phyloP scores from a whole-genome alignment of 2,113 vertebrate species.

The Calidris pygmaea region DNA sequence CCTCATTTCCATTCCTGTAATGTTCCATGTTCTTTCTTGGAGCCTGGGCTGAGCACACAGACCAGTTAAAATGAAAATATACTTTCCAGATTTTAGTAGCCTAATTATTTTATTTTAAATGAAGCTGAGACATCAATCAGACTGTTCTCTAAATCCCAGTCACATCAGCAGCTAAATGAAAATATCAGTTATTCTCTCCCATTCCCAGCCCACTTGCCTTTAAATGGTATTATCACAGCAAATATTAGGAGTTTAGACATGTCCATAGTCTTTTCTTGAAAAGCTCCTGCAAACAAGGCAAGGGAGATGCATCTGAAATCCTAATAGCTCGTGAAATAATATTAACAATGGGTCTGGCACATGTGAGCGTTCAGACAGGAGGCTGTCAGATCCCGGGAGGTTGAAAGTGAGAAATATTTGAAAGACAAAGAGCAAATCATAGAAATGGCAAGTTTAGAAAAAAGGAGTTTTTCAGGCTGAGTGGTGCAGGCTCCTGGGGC shows the following conservation, averaged over 20 bases:
- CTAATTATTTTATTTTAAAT: slow-evolving; percentile 74
- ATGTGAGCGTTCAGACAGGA: neutral
- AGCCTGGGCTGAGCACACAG: slow-evolving; percentile 47
- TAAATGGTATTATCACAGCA: slow-evolving; percentile 67
- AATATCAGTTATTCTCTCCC: slow-evolving; percentile 62
- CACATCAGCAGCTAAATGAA: slow-evolving; percentile 64
- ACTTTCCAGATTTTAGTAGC: slow-evolving; percentile 68
- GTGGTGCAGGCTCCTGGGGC: neutral
- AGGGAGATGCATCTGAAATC: slow-evolving; percentile 58
- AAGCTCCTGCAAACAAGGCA: slow-evolving; percentile 50
- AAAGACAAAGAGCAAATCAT: slow-evolving; percentile 44
- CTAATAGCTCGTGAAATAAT: slow-evolving; percentile 53
- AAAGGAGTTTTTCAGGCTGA: neutral
- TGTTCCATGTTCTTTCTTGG: slow-evolving; percentile 10
- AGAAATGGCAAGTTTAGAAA: slow-evolving; percentile 15
- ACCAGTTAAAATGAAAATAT: slow-evolving; percentile 72
- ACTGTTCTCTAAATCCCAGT: slow-evolving; percentile 59
- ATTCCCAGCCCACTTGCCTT: slow-evolving; percentile 62
- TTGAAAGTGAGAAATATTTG: slow-evolving; percentile 29
- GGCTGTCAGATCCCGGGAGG: neutral
- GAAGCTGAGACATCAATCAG: slow-evolving; percentile 60
- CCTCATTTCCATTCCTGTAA: slow-evolving; percentile 67
- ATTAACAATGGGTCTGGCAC: slow-evolving; percentile 20
- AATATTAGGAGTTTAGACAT: slow-evolving; percentile 66
- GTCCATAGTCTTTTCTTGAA: slow-evolving; percentile 55